Evolutionary conservation across 2,113 vertebrate species (phyloP).

Genomic region (Mixornis gularis): DNA sequence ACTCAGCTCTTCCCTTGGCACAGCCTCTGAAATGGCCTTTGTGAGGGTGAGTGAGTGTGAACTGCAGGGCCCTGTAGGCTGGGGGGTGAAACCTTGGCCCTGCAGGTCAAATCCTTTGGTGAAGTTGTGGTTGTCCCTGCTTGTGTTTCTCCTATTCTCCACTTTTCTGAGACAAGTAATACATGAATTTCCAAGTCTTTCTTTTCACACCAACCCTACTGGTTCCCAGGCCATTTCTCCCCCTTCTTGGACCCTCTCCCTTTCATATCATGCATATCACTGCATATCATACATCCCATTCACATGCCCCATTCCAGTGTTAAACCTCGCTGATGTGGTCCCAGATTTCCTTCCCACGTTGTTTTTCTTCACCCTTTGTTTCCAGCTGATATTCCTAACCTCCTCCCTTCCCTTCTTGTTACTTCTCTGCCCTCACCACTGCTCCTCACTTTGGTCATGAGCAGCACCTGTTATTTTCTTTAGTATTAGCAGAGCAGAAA

Average conservation of each 20-base stretch:
- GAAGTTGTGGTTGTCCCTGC: not conserved
- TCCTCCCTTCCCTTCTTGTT: not conserved
- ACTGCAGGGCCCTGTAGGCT: not conserved
- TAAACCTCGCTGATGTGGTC: not conserved
- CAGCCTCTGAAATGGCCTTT: not conserved
- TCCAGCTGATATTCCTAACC: not conserved
- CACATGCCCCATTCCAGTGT: fast-evolving
- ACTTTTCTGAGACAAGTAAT: not conserved
- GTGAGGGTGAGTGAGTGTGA: not conserved
- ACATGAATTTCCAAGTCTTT: not conserved
- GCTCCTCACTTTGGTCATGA: not conserved
- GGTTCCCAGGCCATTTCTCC: not conserved
- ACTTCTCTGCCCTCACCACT: not conserved
- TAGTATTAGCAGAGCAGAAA: not conserved
- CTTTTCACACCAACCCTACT: not conserved
- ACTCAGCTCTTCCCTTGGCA: not conserved
- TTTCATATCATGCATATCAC: not conserved
- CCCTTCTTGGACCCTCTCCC: not conserved
- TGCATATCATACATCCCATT: not conserved
- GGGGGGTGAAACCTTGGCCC: not conserved
- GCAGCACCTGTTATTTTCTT: not conserved
- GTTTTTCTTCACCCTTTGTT: not conserved
- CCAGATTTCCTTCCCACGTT: not conserved
- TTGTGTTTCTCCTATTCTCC: not conserved
- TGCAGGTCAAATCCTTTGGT: not conserved